These are phyloP conservation scores for Lophochroa leadbeateri DNA, from an alignment of 2,113 vertebrate species.

Conservation along the genomic window DNA sequence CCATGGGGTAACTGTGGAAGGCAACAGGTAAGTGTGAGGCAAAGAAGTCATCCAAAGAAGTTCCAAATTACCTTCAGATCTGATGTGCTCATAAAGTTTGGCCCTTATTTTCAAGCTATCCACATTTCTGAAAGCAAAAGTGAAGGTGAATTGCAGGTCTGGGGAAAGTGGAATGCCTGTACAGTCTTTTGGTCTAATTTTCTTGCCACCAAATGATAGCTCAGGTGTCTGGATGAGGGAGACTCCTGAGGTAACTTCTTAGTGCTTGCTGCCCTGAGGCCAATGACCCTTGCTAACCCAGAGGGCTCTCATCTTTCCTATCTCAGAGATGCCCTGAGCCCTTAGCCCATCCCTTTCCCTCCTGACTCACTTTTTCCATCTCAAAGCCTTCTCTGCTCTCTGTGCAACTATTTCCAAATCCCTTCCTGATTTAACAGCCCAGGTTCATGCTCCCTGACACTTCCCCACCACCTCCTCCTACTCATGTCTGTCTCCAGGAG, in stretches of 20 bases:
- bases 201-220: background rate
- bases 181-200: background rate
- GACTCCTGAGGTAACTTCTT: background rate
- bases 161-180: background rate
- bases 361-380: background rate
- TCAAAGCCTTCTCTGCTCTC: background rate
- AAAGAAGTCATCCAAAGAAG: background rate
- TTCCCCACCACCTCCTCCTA: accelerated
- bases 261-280: background rate
- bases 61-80: background rate
- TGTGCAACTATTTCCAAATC: background rate
- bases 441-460: background rate
- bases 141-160: background rate
- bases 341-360: background rate
- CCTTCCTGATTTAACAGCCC: background rate
- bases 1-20: background rate
- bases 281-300: background rate
- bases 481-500: background rate
- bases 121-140: background rate
- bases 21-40: accelerated
- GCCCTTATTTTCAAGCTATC: background rate
- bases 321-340: background rate
- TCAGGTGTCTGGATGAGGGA: background rate
- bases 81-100: background rate
- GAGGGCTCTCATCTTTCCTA: background rate